Conservation (phyloP, 1,140 invertebrate species). For the Atta colombica region DNA sequence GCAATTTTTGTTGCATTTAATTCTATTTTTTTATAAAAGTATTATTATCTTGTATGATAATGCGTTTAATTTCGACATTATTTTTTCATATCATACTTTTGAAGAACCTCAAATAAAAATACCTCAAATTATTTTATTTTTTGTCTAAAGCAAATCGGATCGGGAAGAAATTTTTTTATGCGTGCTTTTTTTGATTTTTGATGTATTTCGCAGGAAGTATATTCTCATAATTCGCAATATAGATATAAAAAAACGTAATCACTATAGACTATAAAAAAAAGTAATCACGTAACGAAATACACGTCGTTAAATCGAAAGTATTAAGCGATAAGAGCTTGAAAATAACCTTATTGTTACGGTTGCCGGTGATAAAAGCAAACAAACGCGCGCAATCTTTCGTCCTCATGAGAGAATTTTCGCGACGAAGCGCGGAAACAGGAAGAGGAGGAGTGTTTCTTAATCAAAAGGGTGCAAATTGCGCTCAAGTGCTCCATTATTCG, state of each 20-base stretch:
- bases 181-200: not conserved
- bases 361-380: constrained; percentile 38
- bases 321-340: constrained; percentile 16
- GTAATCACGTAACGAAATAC: not conserved
- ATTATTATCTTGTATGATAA: not conserved
- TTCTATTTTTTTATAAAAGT: not conserved
- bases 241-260: constrained; percentile 2
- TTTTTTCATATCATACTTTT: not conserved
- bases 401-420: constrained; percentile 15
- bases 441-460: constrained; percentile 7
- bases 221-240: constrained; percentile 3
- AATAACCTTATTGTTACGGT: constrained; percentile 2
- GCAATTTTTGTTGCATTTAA: not conserved
- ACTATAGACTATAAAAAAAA: not conserved
- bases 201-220: not conserved
- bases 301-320: not conserved
- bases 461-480: constrained; percentile 47
- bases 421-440: not conserved
- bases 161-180: not conserved
- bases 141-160: not conserved
- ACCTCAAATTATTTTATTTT: not conserved
- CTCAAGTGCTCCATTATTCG: constrained; percentile 7
- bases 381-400: not conserved
- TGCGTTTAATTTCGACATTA: not conserved
- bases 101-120: too few species aligned